Conservation (phyloP, 2,113 vertebrate species). For the Perca flavescens region DNA sequence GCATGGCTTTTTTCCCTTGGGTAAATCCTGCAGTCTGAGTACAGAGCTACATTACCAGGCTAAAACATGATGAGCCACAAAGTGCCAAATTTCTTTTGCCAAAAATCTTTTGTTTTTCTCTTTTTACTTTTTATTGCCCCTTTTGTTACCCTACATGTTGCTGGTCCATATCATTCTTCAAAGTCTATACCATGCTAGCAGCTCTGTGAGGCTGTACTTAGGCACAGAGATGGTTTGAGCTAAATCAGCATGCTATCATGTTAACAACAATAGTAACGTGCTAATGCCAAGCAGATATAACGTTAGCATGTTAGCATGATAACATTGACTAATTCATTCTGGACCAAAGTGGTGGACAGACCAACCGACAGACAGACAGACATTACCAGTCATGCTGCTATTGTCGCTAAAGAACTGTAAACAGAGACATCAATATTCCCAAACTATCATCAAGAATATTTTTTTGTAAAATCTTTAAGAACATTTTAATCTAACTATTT, state of each 20-base stretch:
- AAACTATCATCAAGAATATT: not conserved
- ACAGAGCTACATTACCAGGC: slow-evolving; percentile 3
- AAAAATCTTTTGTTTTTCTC: no score
- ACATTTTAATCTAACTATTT: not conserved
- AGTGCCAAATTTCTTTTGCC: not conserved
- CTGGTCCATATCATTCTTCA: not conserved
- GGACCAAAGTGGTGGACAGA: not conserved
- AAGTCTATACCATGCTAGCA: not conserved
- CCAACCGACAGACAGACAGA: not conserved
- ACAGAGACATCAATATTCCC: not conserved
- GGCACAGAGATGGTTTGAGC: not conserved
- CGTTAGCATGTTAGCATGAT: not conserved
- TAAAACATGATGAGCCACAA: not conserved
- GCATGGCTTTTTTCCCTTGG: slow-evolving; percentile 56
- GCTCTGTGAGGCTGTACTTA: not conserved
- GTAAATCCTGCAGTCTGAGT: slow-evolving; percentile 36
- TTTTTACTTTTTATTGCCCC: not conserved
- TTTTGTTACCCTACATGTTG: not conserved
- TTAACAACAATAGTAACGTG: not conserved
- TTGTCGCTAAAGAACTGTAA: not conserved
- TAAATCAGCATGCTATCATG: not conserved
- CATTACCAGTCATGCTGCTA: not conserved
- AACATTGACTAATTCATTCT: not conserved
- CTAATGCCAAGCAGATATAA: no score
- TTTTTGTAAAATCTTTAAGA: not conserved